These are phyloP conservation scores for Poeciliopsis gracilis DNA, from an alignment of 2,797 vertebrate species.

Conservation along the genomic window DNA sequence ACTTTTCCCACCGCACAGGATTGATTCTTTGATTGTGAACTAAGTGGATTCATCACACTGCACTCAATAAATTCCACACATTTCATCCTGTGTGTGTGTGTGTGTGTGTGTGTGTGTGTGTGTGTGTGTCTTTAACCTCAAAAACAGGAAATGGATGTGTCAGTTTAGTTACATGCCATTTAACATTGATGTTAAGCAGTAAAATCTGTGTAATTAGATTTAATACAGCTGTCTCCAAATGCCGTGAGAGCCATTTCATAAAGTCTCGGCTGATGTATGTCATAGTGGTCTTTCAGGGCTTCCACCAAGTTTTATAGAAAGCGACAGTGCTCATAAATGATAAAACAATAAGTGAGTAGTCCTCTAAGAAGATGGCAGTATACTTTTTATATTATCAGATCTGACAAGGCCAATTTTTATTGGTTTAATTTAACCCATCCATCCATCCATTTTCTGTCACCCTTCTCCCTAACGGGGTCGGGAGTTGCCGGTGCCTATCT, in stretches of 20 bases:
- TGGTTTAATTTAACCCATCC: background rate
- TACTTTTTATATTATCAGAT: background rate
- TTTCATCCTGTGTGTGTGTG: constrained; percentile 7
- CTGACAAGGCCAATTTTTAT: background rate
- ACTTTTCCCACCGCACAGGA: background rate
- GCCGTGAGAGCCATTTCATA: constrained; percentile 19
- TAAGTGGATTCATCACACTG: constrained; percentile 16
- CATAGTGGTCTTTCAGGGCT: background rate
- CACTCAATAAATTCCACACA: constrained; percentile 12
- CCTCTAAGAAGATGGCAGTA: background rate
- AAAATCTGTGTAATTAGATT: constrained; percentile 40
- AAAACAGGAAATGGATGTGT: constrained; percentile 35
- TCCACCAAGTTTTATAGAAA: constrained; percentile 14
- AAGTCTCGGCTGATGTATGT: constrained; percentile 15
- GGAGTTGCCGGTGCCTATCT: too few species aligned
- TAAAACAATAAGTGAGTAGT: background rate
- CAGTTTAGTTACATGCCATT: constrained; percentile 37
- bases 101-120: too few species aligned
- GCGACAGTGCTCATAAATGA: constrained; percentile 9
- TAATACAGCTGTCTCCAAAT: constrained; percentile 15
- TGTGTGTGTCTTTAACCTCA: constrained; percentile 12
- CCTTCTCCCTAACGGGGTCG: too few species aligned
- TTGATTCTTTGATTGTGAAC: constrained; percentile 9
- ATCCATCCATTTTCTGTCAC: too few species aligned
- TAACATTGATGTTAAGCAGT: constrained; percentile 37